Evolutionary conservation across 2,797 vertebrate genomes (phyloP), one percentile per base, ranked within the genome.

Genomic region (Morus bassanus): DNA sequence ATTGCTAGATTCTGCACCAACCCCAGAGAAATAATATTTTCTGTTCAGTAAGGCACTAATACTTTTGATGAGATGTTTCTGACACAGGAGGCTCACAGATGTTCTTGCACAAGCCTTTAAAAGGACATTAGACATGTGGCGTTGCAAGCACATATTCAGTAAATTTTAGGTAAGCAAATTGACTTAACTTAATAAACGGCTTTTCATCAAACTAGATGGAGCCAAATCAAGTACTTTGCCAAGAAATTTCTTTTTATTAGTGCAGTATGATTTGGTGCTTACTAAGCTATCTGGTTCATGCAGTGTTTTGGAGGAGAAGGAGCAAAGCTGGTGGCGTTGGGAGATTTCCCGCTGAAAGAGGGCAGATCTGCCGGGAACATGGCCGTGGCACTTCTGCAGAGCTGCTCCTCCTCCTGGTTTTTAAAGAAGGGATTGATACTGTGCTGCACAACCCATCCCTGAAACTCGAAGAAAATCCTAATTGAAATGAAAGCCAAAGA

Each of bases 321-420:
- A 24, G 7, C 0, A 0, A 61, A 31, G 67, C 48, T 0, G 13
- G 41, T 41, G 39, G 11, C 1, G 0, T 16, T 57, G 37, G n/a
- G 56, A 74, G 24, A 31, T 54, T 91, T 89, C 23, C 48, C 1
- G 3, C 39, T 6, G 10, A 51, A 61, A 46, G 57, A 70, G 33
- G 43, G 16, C 0, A 0, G 45, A 65, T 57, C 31, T 2, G 4
- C 8, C 7, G 4, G 56, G 57, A 54, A 30, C 7, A 1, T 16
- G 13, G 39, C 31, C 10, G 3, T 0, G 0, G 37, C 0, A 0
- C 10, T 59, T 13, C 22, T 51, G 54, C 37, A 35, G 64, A 57
- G 33, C 18, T 75, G 51, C 22, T 78, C 7, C 57, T 78, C 9
- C 27, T 27, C 14, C 1, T 3, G 11, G 16, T 6, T 16, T 59